These are phyloP conservation scores for Bothrops alternatus DNA, from an alignment of 2,797 vertebrate genomes.

Conservation along the genomic window DNA sequence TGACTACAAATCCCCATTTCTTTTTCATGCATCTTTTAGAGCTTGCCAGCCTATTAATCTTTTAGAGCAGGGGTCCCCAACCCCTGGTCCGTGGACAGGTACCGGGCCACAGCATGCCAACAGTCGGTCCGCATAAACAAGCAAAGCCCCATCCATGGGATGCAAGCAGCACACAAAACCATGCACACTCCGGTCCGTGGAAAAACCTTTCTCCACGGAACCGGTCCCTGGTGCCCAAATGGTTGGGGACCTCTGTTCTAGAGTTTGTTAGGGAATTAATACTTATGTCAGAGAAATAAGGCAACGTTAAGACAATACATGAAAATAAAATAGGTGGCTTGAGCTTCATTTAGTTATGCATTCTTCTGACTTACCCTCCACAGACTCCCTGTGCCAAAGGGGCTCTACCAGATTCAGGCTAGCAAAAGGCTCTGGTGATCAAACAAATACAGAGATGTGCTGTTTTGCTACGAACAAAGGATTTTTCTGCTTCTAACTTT, in stretches of 20 bases:
- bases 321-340: not conserved
- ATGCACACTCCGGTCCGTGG: no score
- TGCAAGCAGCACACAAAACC: no score
- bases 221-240: no score
- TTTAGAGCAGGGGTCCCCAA: no score
- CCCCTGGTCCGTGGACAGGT: no score
- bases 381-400: conserved; percentile 51
- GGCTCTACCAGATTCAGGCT: conserved; percentile 58
- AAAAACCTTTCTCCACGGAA: no score
- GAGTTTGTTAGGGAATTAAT: not conserved
- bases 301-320: not conserved
- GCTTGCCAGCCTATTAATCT: not conserved
- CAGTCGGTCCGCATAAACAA: no score
- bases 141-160: no score
- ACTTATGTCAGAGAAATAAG: not conserved
- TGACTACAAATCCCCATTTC: not conserved
- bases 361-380: conserved; percentile 56
- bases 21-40: not conserved
- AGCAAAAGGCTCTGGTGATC: conserved; percentile 59
- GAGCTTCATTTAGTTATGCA: conserved; percentile 4
- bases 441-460: conserved; percentile 54
- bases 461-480: not conserved
- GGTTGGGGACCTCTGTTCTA: not conserved
- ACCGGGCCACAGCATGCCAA: no score
- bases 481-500: not conserved